A percentile compares a stretch with the other conserved stretches of the same genome.
Evolutionary conservation across 2,888 invertebrate species (phyloP).

Genomic region (Folsomia manolachei): DNA sequence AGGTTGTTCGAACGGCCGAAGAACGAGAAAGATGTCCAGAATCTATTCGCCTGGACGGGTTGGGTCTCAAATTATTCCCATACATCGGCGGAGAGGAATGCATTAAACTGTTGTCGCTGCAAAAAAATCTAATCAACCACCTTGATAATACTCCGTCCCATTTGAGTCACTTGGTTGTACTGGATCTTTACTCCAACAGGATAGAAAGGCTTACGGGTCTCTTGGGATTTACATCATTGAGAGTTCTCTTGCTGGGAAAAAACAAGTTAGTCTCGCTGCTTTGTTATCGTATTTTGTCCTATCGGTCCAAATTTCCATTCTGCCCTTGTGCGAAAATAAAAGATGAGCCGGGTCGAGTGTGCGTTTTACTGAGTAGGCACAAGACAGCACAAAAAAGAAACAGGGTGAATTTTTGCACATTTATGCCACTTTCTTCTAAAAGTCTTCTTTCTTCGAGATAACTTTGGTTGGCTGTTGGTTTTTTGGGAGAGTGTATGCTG

Average conservation of each 20-base stretch:
- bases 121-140: slow-evolving; percentile 82
- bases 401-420: no score
- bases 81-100: slow-evolving; percentile 39
- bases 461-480: no score
- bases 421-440: no score
- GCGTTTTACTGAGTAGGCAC: no score
- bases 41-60: slow-evolving; percentile 81
- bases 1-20: slow-evolving; percentile 68
- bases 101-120: slow-evolving; percentile 70
- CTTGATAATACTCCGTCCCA: slow-evolving; percentile 61
- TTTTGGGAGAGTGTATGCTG: no score
- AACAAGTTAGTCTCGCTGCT: slow-evolving; percentile 65
- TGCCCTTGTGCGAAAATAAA: no score
- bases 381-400: no score
- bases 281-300: not conserved
- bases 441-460: no score
- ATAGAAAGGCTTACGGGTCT: slow-evolving; percentile 80
- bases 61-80: slow-evolving; percentile 47
- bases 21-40: slow-evolving; percentile 83
- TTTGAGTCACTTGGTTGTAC: slow-evolving; percentile 77
- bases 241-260: slow-evolving; percentile 86
- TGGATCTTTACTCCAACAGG: slow-evolving; percentile 93
- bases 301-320: no score
- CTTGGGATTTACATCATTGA: slow-evolving; percentile 71
- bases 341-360: no score